Evolutionary conservation across 92 coral and sea anemone species (phyloP), one percentile per base, ranked within the genome.

Genomic region (Blastomussa wellsi): DNA sequence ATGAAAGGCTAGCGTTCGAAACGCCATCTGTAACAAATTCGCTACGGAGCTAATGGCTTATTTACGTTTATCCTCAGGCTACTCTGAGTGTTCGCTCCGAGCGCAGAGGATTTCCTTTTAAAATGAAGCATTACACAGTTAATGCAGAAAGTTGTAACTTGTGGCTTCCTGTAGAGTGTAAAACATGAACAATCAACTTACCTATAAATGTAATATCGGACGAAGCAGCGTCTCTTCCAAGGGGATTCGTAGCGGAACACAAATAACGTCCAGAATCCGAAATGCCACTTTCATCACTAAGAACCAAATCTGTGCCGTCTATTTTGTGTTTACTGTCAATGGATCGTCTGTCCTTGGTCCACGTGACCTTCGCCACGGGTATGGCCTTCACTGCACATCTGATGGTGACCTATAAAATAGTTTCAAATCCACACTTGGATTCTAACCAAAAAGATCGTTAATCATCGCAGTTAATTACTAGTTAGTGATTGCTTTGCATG

Each of bases 351-450:
- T 88, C 77, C n/a, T 82, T 89, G 52, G 67, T 77, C 98, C 98
- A 94, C 74, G 82, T 65, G 49, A 94, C 91, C 22, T 53, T 48
- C n/a, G 98, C 95, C 48, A 52, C 49, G 17, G 98, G 98, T 62
- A 93, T 82, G 10, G 95, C 98, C 26, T 57, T 2, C 26, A 88
- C 95, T 10, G 88, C 95, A 38, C 98, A 94, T 33, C 35, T 29
- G 41, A 94, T 88, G 19, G 92, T 91, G 33, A 94, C 55, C 41
- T 74, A 71, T 3, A 52, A 53, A 20, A 24, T 37, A 15, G 59
- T 20, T 12, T 13, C 33, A 37, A 5, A 5, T 12, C 68, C n/a
- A 26, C 12, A 29, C 33, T 28, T 62, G 8, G 14, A 8, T 62
- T 28, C 49, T 62, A 19, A 62, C 31, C 35, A 62, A 62, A 4